These are phyloP conservation scores for Fragum fragum DNA, from an alignment of 2,888 invertebrate species.

Conservation along the genomic window DNA sequence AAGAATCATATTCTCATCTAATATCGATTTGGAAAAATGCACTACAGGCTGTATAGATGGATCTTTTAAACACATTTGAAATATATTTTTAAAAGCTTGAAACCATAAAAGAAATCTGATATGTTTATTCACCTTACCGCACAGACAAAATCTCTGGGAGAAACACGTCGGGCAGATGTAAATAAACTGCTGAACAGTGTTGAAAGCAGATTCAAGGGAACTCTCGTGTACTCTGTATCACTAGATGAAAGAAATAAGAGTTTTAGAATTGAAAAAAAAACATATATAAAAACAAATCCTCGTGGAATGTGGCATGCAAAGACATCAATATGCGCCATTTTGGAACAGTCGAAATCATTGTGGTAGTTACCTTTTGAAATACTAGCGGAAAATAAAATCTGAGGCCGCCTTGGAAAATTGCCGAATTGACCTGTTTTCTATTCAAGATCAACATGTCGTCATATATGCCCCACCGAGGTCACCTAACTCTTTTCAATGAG, in stretches of 20 bases:
- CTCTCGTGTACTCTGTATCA: background rate
- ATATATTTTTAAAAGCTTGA: conserved; percentile 8
- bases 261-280: background rate
- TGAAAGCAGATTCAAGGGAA: background rate
- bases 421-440: no score
- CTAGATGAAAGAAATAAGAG: conserved; percentile 6
- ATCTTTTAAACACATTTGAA: background rate
- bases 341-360: no score
- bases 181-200: conserved; percentile 4
- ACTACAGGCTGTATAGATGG: conserved; percentile 8
- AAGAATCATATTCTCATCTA: background rate
- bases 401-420: no score
- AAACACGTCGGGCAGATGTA: background rate
- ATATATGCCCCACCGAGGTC: no score
- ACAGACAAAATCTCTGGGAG: background rate
- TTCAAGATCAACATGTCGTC: no score
- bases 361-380: no score
- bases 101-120: background rate
- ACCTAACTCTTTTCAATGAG: no score
- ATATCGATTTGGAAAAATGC: conserved; percentile 3
- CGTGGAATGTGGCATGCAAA: no score
- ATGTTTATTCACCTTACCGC: background rate
- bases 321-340: no score
- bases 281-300: background rate
- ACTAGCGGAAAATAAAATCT: no score